phyloP scores from a whole-genome alignment of 2,888 invertebrate genomes.

The Cryptocephalus moraei region DNA sequence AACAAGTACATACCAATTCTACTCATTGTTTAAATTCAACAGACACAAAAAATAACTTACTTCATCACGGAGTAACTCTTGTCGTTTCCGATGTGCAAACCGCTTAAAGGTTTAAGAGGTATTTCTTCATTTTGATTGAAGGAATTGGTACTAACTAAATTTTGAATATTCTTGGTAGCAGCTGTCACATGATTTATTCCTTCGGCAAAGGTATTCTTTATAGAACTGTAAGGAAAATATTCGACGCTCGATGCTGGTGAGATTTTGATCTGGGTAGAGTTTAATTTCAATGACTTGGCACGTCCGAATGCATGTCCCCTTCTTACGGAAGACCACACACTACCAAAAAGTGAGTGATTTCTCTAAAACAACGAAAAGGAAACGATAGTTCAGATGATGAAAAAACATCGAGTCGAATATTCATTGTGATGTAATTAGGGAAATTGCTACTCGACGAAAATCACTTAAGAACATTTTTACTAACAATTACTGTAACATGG shows the following conservation, averaged over 20 bases:
- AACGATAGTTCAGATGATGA: not conserved
- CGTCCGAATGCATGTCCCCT: conserved; percentile 55
- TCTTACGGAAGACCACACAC: conserved; percentile 89
- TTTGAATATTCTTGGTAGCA: conserved; percentile 38
- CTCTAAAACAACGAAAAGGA: conserved; percentile 55
- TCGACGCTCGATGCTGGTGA: conserved; percentile 40
- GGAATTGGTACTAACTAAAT: conserved; percentile 22
- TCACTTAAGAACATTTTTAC: too few relatives aligned
- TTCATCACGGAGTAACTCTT: conserved; percentile 60
- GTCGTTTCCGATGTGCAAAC: conserved; percentile 57
- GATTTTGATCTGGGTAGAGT: conserved; percentile 43
- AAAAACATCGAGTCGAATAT: not conserved
- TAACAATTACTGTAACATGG: too few relatives aligned
- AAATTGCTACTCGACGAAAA: too few relatives aligned
- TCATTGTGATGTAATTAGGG: too few relatives aligned
- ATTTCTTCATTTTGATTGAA: conserved; percentile 53
- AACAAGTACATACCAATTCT: too few relatives aligned
- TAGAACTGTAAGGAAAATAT: conserved; percentile 48
- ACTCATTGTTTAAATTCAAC: too few relatives aligned
- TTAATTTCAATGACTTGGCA: conserved; percentile 48
- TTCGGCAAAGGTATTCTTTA: conserved; percentile 44
- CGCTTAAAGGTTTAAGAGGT: conserved; percentile 59
- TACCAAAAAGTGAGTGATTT: conserved; percentile 92
- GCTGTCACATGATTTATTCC: conserved; percentile 49
- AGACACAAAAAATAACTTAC: conserved; percentile 43